Evolutionary conservation across 2,888 invertebrate species (phyloP).

Genomic region (Trichopoda pennipes): DNA sequence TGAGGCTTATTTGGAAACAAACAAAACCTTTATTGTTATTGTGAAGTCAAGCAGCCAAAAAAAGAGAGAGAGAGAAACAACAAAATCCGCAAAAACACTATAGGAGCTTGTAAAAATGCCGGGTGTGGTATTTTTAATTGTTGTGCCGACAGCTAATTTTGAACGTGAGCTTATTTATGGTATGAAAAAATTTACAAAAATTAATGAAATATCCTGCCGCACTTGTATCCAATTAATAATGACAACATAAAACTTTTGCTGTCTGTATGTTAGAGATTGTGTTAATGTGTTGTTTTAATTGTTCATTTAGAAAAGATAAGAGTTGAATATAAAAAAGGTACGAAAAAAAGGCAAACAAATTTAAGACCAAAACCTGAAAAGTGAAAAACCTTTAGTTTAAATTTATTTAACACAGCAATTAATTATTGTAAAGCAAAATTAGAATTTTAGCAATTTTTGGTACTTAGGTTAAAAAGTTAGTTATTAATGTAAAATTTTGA

Average conservation of each 20-base stretch:
- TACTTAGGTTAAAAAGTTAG: not conserved
- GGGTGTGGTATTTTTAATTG: constrained; percentile 86
- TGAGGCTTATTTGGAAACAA: not conserved
- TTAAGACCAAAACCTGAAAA: not conserved
- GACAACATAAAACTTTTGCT: constrained; percentile 23
- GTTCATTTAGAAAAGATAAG: constrained; percentile 5
- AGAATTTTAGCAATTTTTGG: no score
- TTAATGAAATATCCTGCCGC: constrained; percentile 21
- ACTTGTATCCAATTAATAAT: constrained; percentile 29
- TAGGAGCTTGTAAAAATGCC: constrained; percentile 80
- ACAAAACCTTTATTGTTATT: not conserved
- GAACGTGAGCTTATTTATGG: constrained; percentile 83
- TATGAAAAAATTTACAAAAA: constrained; percentile 71
- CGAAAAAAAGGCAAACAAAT: not conserved
- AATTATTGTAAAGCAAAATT: no score
- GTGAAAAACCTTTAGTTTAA: no score
- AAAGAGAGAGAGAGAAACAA: not conserved
- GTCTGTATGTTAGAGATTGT: not conserved
- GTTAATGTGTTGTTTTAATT: constrained; percentile 13
- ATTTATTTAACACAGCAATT: no score
- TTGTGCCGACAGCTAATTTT: constrained; percentile 86
- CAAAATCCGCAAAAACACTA: not conserved
- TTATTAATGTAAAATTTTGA: not conserved
- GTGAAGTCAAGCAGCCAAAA: not conserved
- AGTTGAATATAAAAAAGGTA: not conserved